Base-by-base conservation (phyloP, 1,140 invertebrate genomes). In the Nautilus pompilius region DNA sequence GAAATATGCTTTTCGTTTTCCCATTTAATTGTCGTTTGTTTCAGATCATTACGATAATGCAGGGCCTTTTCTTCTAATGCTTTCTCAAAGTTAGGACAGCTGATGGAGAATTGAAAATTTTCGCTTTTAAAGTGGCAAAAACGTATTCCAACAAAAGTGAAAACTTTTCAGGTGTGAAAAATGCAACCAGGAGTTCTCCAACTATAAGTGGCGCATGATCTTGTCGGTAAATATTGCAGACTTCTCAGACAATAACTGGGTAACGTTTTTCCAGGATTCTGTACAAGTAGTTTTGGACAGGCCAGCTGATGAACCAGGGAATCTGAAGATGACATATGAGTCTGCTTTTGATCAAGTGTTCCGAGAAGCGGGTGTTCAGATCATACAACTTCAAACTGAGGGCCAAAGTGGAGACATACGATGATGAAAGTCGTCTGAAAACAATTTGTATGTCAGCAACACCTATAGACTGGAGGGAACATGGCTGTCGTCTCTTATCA, bases 151-250 rank as follows among this genome's bases (percentile, higher is more conserved):
- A n/a, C n/a, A n/a, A n/a, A n/a, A n/a, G n/a, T n/a, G n/a, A n/a
- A n/a, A n/a, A 6, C 85, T 90, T 69, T 99, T 89, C 78, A 86
- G 93, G 64, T 99, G 97, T 81, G 96, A 99, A 80, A 98, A 98
- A 81, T 99, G 96, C 80, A 87, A 90, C 66, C 85, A 87, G 51
- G 91, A 93, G 63, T 93, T 87, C 78, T 88, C 90, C 0, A 90
- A 91, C 69, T 98, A 90, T 77, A 93, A 92, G 71, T 95, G 93
- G 83, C 86, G 95, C 49, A 81, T 97, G 63, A 85, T 98, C 51
- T 79, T 92, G 17, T 87, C 83, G 67, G 92, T 89, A 67, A 90
- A 89, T 72, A 83, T 98, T 36, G 89, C 90, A 0, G 96, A 99
- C 83, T 89, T 84, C 78, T 88, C 89, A 29, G 89, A 87, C 28